Evolutionary conservation across 2,797 vertebrate species (phyloP).

Genomic region (Taeniopygia guttata): DNA sequence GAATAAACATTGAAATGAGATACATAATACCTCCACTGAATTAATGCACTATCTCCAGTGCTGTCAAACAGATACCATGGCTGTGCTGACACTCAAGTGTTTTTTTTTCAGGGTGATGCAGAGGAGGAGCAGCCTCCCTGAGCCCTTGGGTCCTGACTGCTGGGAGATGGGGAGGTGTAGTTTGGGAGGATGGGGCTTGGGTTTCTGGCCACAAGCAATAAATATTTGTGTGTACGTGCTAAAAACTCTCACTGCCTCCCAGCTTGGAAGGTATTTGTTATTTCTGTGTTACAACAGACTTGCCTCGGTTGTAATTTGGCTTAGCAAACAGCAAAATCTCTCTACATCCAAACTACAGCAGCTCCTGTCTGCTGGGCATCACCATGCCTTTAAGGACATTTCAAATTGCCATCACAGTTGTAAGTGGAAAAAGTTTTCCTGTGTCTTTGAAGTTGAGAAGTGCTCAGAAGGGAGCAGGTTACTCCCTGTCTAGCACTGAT

Average conservation of each 20-base stretch:
- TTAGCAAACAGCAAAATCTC: neutral
- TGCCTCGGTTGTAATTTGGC: neutral
- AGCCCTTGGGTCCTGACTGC: neutral
- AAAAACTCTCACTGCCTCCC: neutral
- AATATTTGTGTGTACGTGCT: neutral
- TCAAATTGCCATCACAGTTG: neutral
- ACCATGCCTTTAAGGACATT: neutral
- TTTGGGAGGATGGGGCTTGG: neutral
- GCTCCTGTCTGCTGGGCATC: neutral
- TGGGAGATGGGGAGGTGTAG: neutral
- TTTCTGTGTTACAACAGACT: neutral
- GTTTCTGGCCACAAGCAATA: neutral
- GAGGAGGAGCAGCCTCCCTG: neutral
- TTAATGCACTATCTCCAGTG: rapidly evolving
- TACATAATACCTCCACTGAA: neutral
- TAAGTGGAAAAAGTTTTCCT: neutral
- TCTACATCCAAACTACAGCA: neutral
- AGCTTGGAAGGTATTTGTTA: neutral
- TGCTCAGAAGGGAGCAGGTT: neutral
- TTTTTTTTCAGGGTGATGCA: neutral
- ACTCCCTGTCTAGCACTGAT: neutral
- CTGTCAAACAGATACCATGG: neutral
- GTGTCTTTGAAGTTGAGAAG: neutral
- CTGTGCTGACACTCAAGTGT: neutral
- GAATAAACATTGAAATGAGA: neutral